These are phyloP conservation scores for Drosophila falleni DNA, from an alignment of 2,888 invertebrate genomes.

Conservation along the genomic window DNA sequence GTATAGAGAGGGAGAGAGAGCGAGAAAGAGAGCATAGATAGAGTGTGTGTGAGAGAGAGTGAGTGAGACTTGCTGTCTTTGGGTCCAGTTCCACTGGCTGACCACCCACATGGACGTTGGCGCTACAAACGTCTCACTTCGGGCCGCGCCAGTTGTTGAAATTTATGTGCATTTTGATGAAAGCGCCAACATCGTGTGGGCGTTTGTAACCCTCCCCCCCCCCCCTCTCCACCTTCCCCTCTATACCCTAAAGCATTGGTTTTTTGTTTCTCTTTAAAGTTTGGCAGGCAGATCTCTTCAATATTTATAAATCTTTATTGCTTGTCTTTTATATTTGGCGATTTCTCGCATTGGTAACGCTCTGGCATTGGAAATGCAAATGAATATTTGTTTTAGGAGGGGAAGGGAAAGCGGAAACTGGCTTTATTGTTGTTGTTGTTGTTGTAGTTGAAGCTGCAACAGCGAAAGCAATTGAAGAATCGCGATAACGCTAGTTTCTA, in stretches of 20 bases:
- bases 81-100: slow-evolving; percentile 57
- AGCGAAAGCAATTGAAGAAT: slow-evolving; percentile 51
- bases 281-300: slow-evolving; percentile 45
- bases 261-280: slow-evolving; percentile 9
- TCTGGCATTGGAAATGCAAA: slow-evolving; percentile 55
- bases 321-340: slow-evolving; percentile 52
- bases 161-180: slow-evolving; percentile 79
- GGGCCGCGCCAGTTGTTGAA: slow-evolving; percentile 55
- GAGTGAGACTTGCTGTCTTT: slow-evolving; percentile 15
- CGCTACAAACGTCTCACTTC: slow-evolving; percentile 77
- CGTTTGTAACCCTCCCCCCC: slow-evolving; percentile 48
- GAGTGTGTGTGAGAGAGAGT: neutral
- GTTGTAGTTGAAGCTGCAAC: neutral
- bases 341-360: slow-evolving; percentile 50
- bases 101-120: slow-evolving; percentile 75
- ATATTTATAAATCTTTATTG: slow-evolving; percentile 66
- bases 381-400: slow-evolving; percentile 19
- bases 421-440: neutral
- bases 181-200: slow-evolving; percentile 70
- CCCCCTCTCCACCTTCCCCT: no score
- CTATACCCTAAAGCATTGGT: neutral
- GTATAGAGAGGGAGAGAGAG: neutral
- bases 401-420: slow-evolving; percentile 9
- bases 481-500: slow-evolving; percentile 12
- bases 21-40: neutral